Conservation (phyloP, 2,888 invertebrate species). For the Stratiomys singularior region DNA sequence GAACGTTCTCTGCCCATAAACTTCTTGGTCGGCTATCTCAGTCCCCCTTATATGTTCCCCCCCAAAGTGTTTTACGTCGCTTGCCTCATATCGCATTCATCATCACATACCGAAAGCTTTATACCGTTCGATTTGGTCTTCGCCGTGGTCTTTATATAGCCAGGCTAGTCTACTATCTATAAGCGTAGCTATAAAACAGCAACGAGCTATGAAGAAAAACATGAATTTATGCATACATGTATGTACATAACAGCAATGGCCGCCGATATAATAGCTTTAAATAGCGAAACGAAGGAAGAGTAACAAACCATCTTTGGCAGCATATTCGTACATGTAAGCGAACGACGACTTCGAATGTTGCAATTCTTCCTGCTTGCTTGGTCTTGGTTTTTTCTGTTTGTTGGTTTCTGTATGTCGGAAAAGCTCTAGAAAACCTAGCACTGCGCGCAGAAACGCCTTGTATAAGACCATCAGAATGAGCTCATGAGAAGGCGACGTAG, state of each 20-base stretch:
- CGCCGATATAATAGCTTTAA: slow-evolving; percentile 10
- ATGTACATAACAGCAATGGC: slow-evolving; percentile 30
- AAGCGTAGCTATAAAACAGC: slow-evolving; percentile 25
- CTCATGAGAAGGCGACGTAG: not conserved
- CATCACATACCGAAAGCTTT: slow-evolving; percentile 19
- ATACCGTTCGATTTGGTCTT: slow-evolving; percentile 14
- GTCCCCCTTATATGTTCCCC: not conserved
- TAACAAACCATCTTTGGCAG: slow-evolving; percentile 22
- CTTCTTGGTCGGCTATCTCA: not conserved
- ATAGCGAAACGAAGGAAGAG: not conserved
- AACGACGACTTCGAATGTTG: not conserved
- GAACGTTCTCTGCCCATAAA: not conserved
- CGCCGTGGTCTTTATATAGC: slow-evolving; percentile 34
- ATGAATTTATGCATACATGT: slow-evolving; percentile 11
- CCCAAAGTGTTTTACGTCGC: slow-evolving; percentile 8
- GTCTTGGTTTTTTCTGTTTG: not conserved
- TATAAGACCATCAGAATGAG: not conserved
- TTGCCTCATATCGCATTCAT: slow-evolving; percentile 23
- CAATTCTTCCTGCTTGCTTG: slow-evolving; percentile 5
- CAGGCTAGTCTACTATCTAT: slow-evolving; percentile 17
- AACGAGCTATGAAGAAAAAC: slow-evolving; percentile 3
- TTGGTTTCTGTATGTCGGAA: not conserved
- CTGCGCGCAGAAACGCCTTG: not conserved
- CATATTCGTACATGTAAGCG: not conserved
- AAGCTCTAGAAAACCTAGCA: not conserved